Evolutionary conservation across 1,140 invertebrate species (phyloP).

Genomic region (Drosophila bifasciata): DNA sequence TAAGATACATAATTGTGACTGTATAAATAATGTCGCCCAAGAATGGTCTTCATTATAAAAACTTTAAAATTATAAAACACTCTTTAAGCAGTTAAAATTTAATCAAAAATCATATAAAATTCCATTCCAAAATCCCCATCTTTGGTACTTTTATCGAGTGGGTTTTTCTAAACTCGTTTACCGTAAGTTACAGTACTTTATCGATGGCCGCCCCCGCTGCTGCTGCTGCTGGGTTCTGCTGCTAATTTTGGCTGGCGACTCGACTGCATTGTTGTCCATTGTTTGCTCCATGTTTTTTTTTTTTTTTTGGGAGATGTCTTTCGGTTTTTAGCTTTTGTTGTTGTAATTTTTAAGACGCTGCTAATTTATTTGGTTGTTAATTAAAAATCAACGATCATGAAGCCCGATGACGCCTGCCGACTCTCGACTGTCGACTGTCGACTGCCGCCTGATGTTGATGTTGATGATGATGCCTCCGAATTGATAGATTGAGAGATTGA

Average conservation of each 20-base stretch:
- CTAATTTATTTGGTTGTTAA: slow-evolving; percentile 51
- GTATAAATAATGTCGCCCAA: too few relatives aligned
- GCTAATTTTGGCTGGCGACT: slow-evolving; percentile 31
- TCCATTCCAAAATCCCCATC: too few relatives aligned
- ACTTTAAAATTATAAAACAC: too few relatives aligned
- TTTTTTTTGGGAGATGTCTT: neutral
- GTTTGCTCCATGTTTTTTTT: neutral
- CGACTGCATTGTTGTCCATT: slow-evolving; percentile 30
- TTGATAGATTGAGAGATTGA: slow-evolving; percentile 73
- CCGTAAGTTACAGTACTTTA: slow-evolving; percentile 55
- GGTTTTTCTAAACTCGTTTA: slow-evolving; percentile 38
- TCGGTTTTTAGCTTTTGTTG: neutral
- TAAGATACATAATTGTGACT: too few relatives aligned
- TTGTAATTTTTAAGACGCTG: slow-evolving; percentile 19
- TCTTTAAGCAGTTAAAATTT: too few relatives aligned
- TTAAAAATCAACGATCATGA: slow-evolving; percentile 21
- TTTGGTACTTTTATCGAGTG: slow-evolving; percentile 9
- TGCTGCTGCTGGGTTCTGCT: slow-evolving; percentile 12
- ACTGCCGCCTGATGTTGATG: slow-evolving; percentile 1
- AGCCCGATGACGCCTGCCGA: too few relatives aligned
- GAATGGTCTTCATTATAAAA: too few relatives aligned
- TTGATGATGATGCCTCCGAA: slow-evolving; percentile 44
- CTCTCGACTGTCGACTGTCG: too few relatives aligned
- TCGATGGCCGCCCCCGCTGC: slow-evolving; percentile 3
- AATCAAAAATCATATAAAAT: too few relatives aligned